These are phyloP conservation scores for Cetonia aurata DNA, from an alignment of 2,888 invertebrate species.

Conservation along the genomic window DNA sequence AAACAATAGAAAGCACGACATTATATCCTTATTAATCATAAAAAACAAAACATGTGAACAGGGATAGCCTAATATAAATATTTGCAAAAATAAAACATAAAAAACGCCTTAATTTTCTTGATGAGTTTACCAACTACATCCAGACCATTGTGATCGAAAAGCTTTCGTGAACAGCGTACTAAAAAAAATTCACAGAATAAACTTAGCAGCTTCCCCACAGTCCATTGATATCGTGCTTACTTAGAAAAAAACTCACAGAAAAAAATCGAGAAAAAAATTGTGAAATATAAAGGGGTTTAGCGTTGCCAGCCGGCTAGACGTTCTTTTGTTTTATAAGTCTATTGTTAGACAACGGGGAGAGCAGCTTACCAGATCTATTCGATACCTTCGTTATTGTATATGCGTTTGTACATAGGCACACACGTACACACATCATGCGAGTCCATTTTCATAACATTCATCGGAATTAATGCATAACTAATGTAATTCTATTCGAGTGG, in stretches of 20 bases:
- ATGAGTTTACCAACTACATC: too few relatives aligned
- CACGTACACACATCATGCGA: conserved; percentile 9
- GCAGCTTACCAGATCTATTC: conserved; percentile 30
- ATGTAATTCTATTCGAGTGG: conserved; percentile 53
- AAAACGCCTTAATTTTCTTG: too few relatives aligned
- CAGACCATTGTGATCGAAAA: too few relatives aligned
- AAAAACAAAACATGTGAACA: too few relatives aligned
- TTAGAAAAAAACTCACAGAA: conserved; percentile 43
- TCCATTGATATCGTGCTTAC: conserved; percentile 7
- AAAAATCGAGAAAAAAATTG: conserved; percentile 51
- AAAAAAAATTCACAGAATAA: neutral
- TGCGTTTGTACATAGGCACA: conserved; percentile 10
- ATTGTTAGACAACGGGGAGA: conserved; percentile 41
- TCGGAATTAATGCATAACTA: conserved; percentile 60
- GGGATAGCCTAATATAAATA: too few relatives aligned
- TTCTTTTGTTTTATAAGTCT: conserved; percentile 56
- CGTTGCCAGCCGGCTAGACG: conserved; percentile 51
- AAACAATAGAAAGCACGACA: too few relatives aligned
- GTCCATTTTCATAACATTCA: conserved; percentile 49
- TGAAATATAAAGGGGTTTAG: conserved; percentile 47
- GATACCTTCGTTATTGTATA: conserved; percentile 27
- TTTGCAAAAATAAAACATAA: too few relatives aligned
- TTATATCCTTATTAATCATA: too few relatives aligned
- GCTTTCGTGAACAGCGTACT: too few relatives aligned
- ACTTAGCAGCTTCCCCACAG: conserved; percentile 14